These are phyloP conservation scores for Monopis laevigella DNA, from an alignment of 2,888 invertebrate genomes.

Conservation along the genomic window DNA sequence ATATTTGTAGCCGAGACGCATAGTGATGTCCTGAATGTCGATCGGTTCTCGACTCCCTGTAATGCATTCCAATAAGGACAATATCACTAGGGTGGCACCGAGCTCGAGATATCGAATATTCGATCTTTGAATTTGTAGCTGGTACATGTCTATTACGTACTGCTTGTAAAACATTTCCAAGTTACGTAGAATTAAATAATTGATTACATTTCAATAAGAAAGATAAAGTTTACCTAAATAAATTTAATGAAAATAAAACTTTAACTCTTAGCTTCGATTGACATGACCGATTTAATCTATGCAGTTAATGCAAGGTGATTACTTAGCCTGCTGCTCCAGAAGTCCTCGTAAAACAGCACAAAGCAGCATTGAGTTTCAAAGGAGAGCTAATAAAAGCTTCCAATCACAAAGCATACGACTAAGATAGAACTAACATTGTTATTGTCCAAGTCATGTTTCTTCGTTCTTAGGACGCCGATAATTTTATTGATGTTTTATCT, in stretches of 20 bases:
- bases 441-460: slow-evolving; percentile 5
- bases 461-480: slow-evolving; percentile 21
- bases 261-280: too few species aligned
- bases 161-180: too few species aligned
- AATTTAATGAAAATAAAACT: too few species aligned
- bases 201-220: too few species aligned
- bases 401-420: slow-evolving; percentile 26
- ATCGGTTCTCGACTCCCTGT: slow-evolving; percentile 35
- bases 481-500: slow-evolving; percentile 18
- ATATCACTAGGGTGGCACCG: too few species aligned
- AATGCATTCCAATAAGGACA: slow-evolving; percentile 55
- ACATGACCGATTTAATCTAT: not conserved
- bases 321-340: slow-evolving; percentile 11
- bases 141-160: too few species aligned
- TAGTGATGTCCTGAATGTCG: slow-evolving; percentile 41
- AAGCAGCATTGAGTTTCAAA: slow-evolving; percentile 45
- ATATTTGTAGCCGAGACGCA: slow-evolving; percentile 42
- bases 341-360: slow-evolving; percentile 33
- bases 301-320: slow-evolving; percentile 14
- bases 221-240: too few species aligned
- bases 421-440: slow-evolving; percentile 10
- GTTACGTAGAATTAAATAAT: too few species aligned
- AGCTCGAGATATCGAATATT: too few species aligned
- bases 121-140: too few species aligned
- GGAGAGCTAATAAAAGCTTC: slow-evolving; percentile 47